Conservation (phyloP, 2,113 vertebrate species). For the Coryphaenoides rupestris region DNA sequence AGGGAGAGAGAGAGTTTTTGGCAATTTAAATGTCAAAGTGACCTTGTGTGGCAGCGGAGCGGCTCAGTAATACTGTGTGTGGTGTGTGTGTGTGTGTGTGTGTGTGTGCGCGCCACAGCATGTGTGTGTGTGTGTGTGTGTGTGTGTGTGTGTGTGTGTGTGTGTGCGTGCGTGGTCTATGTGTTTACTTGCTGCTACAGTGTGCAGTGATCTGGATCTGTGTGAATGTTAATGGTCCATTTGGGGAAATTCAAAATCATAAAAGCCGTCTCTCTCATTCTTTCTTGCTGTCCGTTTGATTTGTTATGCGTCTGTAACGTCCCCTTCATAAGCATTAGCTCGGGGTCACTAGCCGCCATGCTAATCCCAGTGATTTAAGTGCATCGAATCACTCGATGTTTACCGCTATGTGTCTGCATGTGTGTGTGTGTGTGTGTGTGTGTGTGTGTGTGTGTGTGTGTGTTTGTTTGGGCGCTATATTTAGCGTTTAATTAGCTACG, state of each 20-base stretch:
- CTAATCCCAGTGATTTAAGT: neutral
- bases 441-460: conserved; percentile 1
- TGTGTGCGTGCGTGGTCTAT: neutral
- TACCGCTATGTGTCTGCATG: neutral
- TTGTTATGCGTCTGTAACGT: neutral
- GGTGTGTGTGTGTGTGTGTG: conserved; percentile 7
- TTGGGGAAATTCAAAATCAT: neutral
- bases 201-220: no score
- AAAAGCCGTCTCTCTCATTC: neutral
- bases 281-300: neutral
- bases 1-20: no score
- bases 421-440: conserved; percentile 3
- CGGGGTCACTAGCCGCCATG: no score
- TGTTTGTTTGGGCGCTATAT: neutral
- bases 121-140: neutral
- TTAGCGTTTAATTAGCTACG: neutral
- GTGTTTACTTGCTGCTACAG: neutral
- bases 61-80: conserved; percentile 1
- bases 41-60: no score
- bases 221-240: conserved; percentile 1
- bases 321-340: no score
- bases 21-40: no score
- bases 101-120: conserved; percentile 5
- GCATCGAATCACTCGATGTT: neutral
- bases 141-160: neutral